Conservation (phyloP, 2,797 vertebrate genomes). For the Dendrocincla fuliginosa region DNA sequence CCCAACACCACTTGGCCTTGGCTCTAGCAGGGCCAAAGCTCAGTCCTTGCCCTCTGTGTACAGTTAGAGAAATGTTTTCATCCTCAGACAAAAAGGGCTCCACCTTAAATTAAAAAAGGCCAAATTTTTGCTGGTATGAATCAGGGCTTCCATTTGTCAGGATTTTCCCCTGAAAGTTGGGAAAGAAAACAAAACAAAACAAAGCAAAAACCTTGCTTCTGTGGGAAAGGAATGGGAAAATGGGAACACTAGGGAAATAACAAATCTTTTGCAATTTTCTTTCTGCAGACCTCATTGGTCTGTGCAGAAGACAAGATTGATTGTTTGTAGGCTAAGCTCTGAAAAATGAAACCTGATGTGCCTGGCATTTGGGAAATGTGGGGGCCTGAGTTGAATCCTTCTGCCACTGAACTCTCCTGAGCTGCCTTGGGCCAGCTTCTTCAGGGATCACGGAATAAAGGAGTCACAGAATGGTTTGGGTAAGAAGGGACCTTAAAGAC, state of each 20-base stretch:
- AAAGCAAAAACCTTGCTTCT: constrained; percentile 45
- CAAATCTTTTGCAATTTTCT: constrained; percentile 59
- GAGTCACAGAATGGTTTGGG: not conserved
- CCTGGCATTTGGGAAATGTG: not conserved
- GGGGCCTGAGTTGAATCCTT: not conserved
- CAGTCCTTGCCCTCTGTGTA: not conserved
- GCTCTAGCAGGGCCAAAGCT: not conserved
- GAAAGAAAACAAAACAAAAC: constrained; percentile 24
- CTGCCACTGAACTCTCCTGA: not conserved
- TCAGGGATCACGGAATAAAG: not conserved
- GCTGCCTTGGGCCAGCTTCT: not conserved
- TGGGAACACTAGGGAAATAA: constrained; percentile 55
- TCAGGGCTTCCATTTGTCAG: constrained; percentile 65
- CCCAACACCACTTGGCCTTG: not conserved
- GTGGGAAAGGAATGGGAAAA: constrained; percentile 65
- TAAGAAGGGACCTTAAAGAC: not conserved
- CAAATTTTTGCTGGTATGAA: constrained; percentile 64
- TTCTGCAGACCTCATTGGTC: constrained; percentile 6
- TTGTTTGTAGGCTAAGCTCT: not conserved
- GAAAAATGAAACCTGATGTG: not conserved
- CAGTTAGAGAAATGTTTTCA: constrained; percentile 9
- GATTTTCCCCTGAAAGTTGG: constrained; percentile 58
- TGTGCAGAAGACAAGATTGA: not conserved
- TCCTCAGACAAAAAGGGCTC: constrained; percentile 25
- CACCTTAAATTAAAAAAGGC: constrained; percentile 60